Evolutionary conservation across 2,797 vertebrate species (phyloP).

Genomic region (Enteromius argenteus): DNA sequence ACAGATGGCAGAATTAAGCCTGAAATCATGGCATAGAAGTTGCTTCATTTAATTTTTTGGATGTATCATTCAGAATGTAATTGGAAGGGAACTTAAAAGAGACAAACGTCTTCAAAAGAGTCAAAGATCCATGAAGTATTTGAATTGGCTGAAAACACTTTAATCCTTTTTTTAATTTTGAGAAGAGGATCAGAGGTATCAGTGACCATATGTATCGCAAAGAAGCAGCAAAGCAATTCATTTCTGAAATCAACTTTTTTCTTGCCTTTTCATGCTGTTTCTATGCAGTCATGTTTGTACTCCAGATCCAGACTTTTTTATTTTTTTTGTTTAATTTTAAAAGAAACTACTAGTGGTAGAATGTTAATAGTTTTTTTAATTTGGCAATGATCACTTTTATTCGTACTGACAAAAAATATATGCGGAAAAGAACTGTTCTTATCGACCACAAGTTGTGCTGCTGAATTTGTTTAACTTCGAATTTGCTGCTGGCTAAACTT

Average conservation of each 20-base stretch:
- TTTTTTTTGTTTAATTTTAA: not conserved
- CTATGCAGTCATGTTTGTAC: slow-evolving; percentile 4
- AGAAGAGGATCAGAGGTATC: slow-evolving; percentile 44
- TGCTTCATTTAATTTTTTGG: slow-evolving; percentile 30
- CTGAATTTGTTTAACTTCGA: slow-evolving; percentile 3
- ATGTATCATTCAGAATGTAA: slow-evolving; percentile 39
- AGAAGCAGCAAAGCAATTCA: slow-evolving; percentile 32
- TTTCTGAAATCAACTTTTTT: slow-evolving; percentile 19
- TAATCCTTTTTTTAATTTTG: slow-evolving; percentile 44
- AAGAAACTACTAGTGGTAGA: not conserved
- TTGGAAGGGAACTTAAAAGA: slow-evolving; percentile 41
- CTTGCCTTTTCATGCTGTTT: slow-evolving; percentile 5
- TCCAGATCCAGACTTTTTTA: not conserved
- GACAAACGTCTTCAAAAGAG: slow-evolving; percentile 35
- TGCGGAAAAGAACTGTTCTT: not conserved
- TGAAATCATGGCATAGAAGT: slow-evolving; percentile 23
- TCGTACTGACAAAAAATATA: not conserved
- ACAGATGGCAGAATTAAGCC: slow-evolving; percentile 38
- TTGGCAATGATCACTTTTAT: not conserved
- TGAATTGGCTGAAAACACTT: slow-evolving; percentile 43
- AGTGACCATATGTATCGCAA: slow-evolving; percentile 19
- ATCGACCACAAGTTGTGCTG: not conserved
- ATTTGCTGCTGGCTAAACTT: slow-evolving; percentile 3
- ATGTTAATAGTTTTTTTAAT: not conserved
- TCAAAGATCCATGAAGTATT: slow-evolving; percentile 31